Evolutionary conservation across 2,113 vertebrate species (phyloP).

Genomic region (Macquaria australasica): DNA sequence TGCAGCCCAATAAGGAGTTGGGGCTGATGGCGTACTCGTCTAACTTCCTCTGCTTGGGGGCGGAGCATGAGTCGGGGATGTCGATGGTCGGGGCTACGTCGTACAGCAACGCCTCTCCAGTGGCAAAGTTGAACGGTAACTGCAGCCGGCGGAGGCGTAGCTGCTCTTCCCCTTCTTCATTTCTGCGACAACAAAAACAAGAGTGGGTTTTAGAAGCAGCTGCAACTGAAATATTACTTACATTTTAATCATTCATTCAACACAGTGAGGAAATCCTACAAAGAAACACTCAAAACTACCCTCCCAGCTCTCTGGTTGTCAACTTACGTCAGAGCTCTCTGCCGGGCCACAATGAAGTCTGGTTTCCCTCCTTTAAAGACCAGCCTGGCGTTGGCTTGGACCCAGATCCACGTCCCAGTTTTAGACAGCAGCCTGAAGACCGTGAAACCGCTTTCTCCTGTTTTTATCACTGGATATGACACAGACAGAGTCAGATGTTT

Average conservation of each 20-base stretch:
- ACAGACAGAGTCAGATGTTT: neutral
- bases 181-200: conserved; percentile 67
- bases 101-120: conserved; percentile 85
- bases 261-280: too few species aligned
- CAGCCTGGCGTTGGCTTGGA: conserved; percentile 85
- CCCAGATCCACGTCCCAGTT: conserved; percentile 84
- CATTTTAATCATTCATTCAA: too few species aligned
- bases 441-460: conserved; percentile 83
- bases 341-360: conserved; percentile 84
- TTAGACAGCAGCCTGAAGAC: conserved; percentile 88
- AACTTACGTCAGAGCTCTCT: conserved; percentile 86
- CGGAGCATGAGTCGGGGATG: conserved; percentile 41
- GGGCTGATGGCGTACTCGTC: conserved; percentile 57
- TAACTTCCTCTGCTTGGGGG: conserved; percentile 54
- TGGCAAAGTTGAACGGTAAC: conserved; percentile 86
- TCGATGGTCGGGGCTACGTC: conserved; percentile 66
- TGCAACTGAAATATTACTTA: too few species aligned
- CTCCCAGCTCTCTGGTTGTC: neutral
- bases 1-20: conserved; percentile 81
- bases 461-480: conserved; percentile 85
- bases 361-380: conserved; percentile 86
- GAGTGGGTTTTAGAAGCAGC: too few species aligned
- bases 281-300: too few species aligned
- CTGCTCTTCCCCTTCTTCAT: conserved; percentile 89
- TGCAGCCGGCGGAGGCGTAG: conserved; percentile 82